phyloP scores from a whole-genome alignment of 2,797 vertebrate species.

The Onychomys leucogaster region DNA sequence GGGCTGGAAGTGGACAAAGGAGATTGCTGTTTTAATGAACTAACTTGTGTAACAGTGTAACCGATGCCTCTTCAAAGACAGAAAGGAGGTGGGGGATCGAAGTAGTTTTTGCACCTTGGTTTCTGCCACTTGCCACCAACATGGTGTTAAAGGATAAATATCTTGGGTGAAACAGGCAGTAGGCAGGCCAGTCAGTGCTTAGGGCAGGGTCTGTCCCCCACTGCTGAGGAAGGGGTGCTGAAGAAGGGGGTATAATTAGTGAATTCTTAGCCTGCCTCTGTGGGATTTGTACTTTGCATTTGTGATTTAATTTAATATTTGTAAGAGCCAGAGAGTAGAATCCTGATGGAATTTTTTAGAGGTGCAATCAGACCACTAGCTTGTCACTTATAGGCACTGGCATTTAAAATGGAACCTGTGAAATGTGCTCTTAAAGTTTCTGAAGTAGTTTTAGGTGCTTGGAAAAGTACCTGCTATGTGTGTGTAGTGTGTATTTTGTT shows the following conservation, averaged over 20 bases:
- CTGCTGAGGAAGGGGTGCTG: not conserved
- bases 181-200: not conserved
- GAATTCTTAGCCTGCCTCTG: not conserved
- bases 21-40: not conserved
- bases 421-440: not conserved
- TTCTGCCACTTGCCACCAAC: not conserved
- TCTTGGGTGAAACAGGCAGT: not conserved
- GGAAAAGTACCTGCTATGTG: not conserved
- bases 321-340: constrained; percentile 40
- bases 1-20: not conserved
- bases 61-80: not conserved
- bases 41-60: fast-evolving
- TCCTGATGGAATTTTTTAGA: constrained; percentile 62
- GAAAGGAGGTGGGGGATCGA: not conserved
- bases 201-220: not conserved
- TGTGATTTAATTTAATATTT: constrained; percentile 58
- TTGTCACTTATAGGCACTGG: not conserved
- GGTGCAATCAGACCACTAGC: constrained; percentile 3
- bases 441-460: constrained; percentile 15
- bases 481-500: not conserved
- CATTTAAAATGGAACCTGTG: constrained; percentile 50
- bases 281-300: constrained; percentile 29
- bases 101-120: not conserved
- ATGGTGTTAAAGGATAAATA: constrained; percentile 3
- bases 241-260: not conserved